Evolutionary conservation across 2,888 invertebrate genomes (phyloP), one percentile per base, ranked within the genome.

Genomic region (Lasioglossum lativentre): DNA sequence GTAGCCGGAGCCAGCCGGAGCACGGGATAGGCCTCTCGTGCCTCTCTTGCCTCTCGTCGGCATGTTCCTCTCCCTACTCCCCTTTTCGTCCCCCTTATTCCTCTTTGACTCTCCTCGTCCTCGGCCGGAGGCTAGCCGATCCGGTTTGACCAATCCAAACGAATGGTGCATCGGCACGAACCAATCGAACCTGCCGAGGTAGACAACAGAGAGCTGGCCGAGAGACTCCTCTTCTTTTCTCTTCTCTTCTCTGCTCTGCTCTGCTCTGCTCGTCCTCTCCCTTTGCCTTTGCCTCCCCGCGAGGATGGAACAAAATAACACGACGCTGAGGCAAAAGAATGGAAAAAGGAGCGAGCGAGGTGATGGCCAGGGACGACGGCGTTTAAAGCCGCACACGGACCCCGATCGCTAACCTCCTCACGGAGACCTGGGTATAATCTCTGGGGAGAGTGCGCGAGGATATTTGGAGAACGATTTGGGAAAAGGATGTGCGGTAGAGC

Each of bases 91-190:
- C 66, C 66, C 34, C 34, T 27, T 27, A 27, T 59, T 23, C 59
- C 27, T 27, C 27, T 59, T 27, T 14, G 27, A 59, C 27, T 27
- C 59, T 16, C 59, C 59, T 59, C 59, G 59, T 27, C 59, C 27
- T 27, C 59, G 27, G 89, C 85, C 85, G 70, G 78, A 80, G 89
- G 90, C 87, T 83, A 91, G 30, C 81, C 85, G 90, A 91, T 91
- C 91, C 91, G 91, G 90, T 91, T 90, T 90, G 75, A 52, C 90
- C 90, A 88, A 91, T 91, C 87, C 66, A 68, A 79, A 84, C 75
- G 79, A 34, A 82, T 72, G 86, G 75, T 77, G 86, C 56, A 89
- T 85, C 86, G 77, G 90, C 87, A 87, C 85, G 86, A 82, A 87
- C 91, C 91, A 86, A 90, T 90, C 89, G 89, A 86, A 81, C 73